These are phyloP conservation scores for Neostethus bicornis DNA, from an alignment of 2,797 vertebrate genomes.

Conservation along the genomic window DNA sequence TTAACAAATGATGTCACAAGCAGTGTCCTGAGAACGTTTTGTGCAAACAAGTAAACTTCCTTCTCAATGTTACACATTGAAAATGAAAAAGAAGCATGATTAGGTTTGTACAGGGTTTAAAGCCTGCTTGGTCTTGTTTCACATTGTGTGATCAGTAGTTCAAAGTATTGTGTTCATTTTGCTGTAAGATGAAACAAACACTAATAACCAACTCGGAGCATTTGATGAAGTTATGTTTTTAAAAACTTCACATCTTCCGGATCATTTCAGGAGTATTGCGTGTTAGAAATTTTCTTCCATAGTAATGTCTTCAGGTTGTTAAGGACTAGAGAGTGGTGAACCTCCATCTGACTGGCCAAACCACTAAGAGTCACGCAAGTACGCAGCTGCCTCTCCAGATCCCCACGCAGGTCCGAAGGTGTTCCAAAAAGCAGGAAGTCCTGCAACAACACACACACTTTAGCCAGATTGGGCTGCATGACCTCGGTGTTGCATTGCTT, in stretches of 20 bases:
- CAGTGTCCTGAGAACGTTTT: constrained; percentile 61
- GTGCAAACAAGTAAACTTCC: constrained; percentile 30
- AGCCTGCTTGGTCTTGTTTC: constrained; percentile 18
- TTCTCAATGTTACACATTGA: constrained; percentile 26
- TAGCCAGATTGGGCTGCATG: constrained; percentile 94
- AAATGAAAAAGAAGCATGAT: constrained; percentile 27
- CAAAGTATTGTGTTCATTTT: constrained; percentile 62
- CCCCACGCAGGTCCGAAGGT: constrained; percentile 83
- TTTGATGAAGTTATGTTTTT: constrained; percentile 25
- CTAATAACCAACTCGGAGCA: constrained; percentile 15
- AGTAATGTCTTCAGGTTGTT: constrained; percentile 96
- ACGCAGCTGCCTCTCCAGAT: constrained; percentile 91
- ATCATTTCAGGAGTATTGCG: constrained; percentile 88
- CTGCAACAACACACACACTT: constrained; percentile 89
- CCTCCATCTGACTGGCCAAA: constrained; percentile 95
- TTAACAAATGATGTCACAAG: constrained; percentile 44
- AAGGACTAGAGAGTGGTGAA: constrained; percentile 93
- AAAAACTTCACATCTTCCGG: constrained; percentile 8
- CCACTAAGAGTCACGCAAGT: constrained; percentile 94
- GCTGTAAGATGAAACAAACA: constrained; percentile 45
- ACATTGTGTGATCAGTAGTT: constrained; percentile 37
- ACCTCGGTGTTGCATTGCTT: constrained; percentile 92
- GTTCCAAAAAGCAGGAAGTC: constrained; percentile 91
- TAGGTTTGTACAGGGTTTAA: constrained; percentile 4
- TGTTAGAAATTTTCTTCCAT: constrained; percentile 96